These are phyloP conservation scores for Ctenochaetus hawaiiensis DNA, from an alignment of 2,797 vertebrate genomes.

Conservation along the genomic window DNA sequence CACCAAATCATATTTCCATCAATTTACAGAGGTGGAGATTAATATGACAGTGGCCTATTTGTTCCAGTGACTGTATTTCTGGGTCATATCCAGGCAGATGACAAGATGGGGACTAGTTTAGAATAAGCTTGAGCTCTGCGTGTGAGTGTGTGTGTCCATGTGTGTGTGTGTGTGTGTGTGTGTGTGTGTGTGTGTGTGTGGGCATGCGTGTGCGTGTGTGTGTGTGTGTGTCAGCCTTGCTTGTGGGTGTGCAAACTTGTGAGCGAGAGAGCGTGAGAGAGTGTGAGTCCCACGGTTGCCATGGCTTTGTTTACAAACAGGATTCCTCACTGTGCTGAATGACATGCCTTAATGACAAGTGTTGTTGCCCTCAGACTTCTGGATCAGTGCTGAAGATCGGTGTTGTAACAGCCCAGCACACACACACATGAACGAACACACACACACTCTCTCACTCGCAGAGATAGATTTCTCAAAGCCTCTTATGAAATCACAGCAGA, in stretches of 20 bases:
- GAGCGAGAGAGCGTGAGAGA: conserved; percentile 56
- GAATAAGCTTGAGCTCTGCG: conserved; percentile 51
- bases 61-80: conserved; percentile 84
- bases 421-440: conserved; percentile 30
- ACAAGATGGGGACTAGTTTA: conserved; percentile 76
- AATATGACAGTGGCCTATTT: conserved; percentile 83
- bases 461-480: conserved; percentile 62
- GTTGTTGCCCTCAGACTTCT: conserved; percentile 74
- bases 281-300: conserved; percentile 73
- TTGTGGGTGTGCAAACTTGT: conserved; percentile 48
- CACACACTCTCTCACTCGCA: conserved; percentile 15
- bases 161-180: neutral
- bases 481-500: conserved; percentile 74
- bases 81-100: conserved; percentile 83
- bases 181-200: conserved; percentile 4
- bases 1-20: conserved; percentile 80
- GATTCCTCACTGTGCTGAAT: conserved; percentile 74
- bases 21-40: conserved; percentile 82
- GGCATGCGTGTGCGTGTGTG: conserved; percentile 3
- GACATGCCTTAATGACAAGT: conserved; percentile 81
- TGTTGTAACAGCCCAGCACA: conserved; percentile 49
- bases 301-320: conserved; percentile 86
- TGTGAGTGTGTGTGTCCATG: conserved; percentile 11
- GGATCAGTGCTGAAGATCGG: conserved; percentile 72
- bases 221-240: conserved; percentile 10